Base-by-base conservation (phyloP, 35 echinoderm and acorn worm species). In the Holothuria glaberrima region DNA sequence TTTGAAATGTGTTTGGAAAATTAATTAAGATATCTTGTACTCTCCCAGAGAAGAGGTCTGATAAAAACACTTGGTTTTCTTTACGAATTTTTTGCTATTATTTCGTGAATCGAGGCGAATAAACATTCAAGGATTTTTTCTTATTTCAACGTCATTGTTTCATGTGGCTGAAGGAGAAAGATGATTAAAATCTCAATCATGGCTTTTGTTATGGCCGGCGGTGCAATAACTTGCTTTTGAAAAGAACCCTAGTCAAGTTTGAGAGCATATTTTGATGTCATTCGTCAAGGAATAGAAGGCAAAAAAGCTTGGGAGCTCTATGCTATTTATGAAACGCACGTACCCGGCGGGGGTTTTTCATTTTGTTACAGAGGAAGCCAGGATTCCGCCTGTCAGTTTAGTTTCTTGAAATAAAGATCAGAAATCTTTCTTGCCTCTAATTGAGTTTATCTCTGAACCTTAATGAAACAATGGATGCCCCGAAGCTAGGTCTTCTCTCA, bases 321-420 rank as follows among this genome's bases (percentile, higher is more conserved):
- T 78, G 74, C 50, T 78, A 78, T 78, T 78, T 78, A 78, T 78
- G 74, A 78, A 78, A 78, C 74, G 74, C 50, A 78, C 33, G 74
- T 78, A 48, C 74, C 74, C 74, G 20, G 74, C 20, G 74, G 74
- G n/a, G 20, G 74, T 12, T 78, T 50, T 77, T 78, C 74, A 50
- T 0, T 68, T 30, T 26, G 31, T 69, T 30, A 30, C 20, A 48
- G 38, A 48, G 74, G 38, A 78, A 48, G 74, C 41, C 26, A 48
- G 21, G 50, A 78, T 78, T 78, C 74, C 74, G 74, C 74, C 74
- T 78, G 74, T 78, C 74, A 78, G 20, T 78, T 78, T 38, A 28
- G 50, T 48, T 78, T 78, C 50, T 78, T 52, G 7, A 48, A 48
- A 26, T 48, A 2, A 78, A 45, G 74, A 48, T 48, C 27, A 21